Evolutionary conservation across 1,140 invertebrate genomes (phyloP), one percentile per base, ranked within the genome.

Genomic region (Dreissena rostriformis): DNA sequence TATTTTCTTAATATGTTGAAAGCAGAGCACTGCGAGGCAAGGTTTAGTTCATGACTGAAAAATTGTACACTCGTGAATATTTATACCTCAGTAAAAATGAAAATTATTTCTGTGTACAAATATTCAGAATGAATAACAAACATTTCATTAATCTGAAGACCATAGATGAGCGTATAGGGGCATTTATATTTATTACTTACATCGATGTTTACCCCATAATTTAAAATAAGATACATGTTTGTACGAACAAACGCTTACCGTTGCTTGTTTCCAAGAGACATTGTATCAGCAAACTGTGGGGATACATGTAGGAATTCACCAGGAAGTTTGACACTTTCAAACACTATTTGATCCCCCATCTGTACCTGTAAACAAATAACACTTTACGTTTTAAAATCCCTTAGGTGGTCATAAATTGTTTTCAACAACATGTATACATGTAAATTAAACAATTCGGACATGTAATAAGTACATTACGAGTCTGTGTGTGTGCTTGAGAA

Each of bases 221-320:
- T n/a, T n/a, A n/a, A n/a, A n/a, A n/a, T 39, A 5, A 39, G 39
- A 39, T 39, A 39, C 39, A 39, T 39, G 39, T 39, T 39, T 39
- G 39, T 39, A 5, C 8, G 2, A 5, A 39, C 2, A 39, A 39
- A 39, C 39, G n/a, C 39, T 39, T 39, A 39, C 39, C 39, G 39
- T 39, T 39, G 39, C 39, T 39, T 39, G 4, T 65, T 61, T 80
- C 91, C 91, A 19, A 90, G 87, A 49, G 90, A 90, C 15, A 17
- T 63, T 1, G 61, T 70, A n/a, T 86, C 86, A 1, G 91, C 78
- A 0, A 78, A 22, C 8, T 65, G 55, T 65, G 87, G 88, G 66
- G 92, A 92, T 55, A 92, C 92, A 84, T 93, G 92, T 12, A 93
- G 87, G 66, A 85, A 93, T 51, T 93, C 91, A 6, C 91, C 89